Evolutionary conservation across 2,797 vertebrate species (phyloP).

Genomic region (Varecia variegata): DNA sequence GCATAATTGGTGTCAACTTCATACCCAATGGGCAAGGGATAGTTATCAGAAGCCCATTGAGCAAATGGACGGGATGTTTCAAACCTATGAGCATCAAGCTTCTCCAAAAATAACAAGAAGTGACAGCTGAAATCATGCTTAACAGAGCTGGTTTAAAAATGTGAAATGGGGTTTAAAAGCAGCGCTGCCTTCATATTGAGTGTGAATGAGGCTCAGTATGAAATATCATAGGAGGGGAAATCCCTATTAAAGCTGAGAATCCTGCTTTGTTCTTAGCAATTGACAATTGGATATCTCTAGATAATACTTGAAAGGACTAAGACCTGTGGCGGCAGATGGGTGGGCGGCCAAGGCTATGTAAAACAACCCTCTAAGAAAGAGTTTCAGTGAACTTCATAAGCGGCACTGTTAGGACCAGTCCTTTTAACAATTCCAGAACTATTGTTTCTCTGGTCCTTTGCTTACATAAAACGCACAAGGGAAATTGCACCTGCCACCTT

Average conservation of each 20-base stretch:
- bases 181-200: constrained; percentile 5
- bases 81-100: constrained; percentile 46
- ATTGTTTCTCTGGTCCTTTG: not conserved
- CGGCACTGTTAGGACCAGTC: not conserved
- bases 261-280: constrained; percentile 26
- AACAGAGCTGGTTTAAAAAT: constrained; percentile 70
- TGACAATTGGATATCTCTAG: constrained; percentile 10
- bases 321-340: not conserved
- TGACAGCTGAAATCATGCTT: constrained; percentile 70
- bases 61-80: constrained; percentile 73
- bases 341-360: constrained; percentile 18
- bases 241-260: not conserved
- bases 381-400: not conserved
- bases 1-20: constrained; percentile 67
- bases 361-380: constrained; percentile 34
- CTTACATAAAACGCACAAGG: not conserved
- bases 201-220: constrained; percentile 66
- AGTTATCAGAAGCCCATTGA: constrained; percentile 75
- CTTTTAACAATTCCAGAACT: not conserved
- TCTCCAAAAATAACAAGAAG: constrained; percentile 69
- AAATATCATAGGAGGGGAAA: not conserved
- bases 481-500: constrained; percentile 22
- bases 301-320: constrained; percentile 37
- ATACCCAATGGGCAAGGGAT: constrained; percentile 61
- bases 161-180: constrained; percentile 74